phyloP scores from a whole-genome alignment of 2,113 vertebrate genomes.

The Notothenia rossii region DNA sequence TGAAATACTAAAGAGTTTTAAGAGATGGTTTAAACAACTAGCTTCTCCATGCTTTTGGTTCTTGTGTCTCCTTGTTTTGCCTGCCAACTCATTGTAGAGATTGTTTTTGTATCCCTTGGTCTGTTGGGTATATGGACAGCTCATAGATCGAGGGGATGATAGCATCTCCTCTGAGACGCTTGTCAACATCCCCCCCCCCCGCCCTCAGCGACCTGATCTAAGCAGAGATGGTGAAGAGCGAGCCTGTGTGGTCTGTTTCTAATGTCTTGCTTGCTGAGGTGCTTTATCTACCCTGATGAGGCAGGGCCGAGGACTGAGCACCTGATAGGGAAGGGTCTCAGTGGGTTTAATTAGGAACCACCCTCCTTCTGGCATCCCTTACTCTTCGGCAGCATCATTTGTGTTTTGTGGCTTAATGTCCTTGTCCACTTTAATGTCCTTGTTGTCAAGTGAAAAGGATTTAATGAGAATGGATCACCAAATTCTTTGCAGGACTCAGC shows the following conservation, averaged over 20 bases:
- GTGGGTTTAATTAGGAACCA: conserved; percentile 72
- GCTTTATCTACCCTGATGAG: conserved; percentile 61
- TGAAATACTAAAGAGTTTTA: conserved; percentile 14
- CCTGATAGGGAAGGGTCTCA: conserved; percentile 53
- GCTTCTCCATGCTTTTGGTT: conserved; percentile 2
- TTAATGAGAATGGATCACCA: conserved; percentile 73
- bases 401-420: conserved; percentile 41
- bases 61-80: conserved; percentile 12
- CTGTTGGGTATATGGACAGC: conserved; percentile 38
- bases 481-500: conserved; percentile 25
- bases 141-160: conserved; percentile 47
- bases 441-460: conserved; percentile 27
- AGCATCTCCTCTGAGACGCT: conserved; percentile 47
- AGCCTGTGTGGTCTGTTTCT: conserved; percentile 24
- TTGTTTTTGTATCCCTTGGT: conserved; percentile 41
- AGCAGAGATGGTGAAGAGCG: background rate
- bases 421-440: conserved; percentile 23
- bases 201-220: conserved; percentile 26
- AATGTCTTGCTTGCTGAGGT: conserved; percentile 8
- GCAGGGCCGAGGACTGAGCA: conserved; percentile 8
- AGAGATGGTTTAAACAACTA: conserved; percentile 20
- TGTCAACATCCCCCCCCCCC: conserved; percentile 38
- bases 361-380: conserved; percentile 35
- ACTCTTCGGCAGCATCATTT: conserved; percentile 54
- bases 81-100: conserved; percentile 25